phyloP scores from a whole-genome alignment of 2,888 invertebrate species.

The Deroplatys truncata region DNA sequence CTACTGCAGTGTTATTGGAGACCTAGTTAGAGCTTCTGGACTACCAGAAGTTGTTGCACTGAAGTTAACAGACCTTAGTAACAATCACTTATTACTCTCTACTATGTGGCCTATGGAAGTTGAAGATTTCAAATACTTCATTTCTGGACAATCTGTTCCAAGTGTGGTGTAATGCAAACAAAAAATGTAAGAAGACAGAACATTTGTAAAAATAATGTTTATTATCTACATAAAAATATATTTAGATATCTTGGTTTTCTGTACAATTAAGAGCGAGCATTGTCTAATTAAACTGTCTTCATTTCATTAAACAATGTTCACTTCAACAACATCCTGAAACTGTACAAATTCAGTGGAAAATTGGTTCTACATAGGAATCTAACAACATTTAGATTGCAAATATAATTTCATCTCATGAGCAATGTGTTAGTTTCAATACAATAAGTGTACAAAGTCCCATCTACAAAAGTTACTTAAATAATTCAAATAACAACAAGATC shows the following conservation, averaged over 20 bases:
- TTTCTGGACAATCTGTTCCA: conserved; percentile 10
- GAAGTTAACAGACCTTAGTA: conserved; percentile 21
- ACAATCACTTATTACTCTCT: conserved; percentile 10
- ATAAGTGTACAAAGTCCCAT: neutral
- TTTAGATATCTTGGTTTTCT: conserved; percentile 8
- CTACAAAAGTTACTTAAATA: neutral
- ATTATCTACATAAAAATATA: conserved; percentile 20
- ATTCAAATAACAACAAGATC: neutral
- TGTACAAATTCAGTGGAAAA: neutral
- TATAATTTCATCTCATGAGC: conserved; percentile 7
- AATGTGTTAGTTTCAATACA: neutral
- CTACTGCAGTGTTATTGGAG: conserved; percentile 31
- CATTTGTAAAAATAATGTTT: conserved; percentile 15
- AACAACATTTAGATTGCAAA: neutral
- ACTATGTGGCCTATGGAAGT: conserved; percentile 33
- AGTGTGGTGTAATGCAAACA: neutral
- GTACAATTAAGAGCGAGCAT: conserved; percentile 14
- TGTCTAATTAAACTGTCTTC: neutral
- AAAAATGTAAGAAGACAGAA: neutral
- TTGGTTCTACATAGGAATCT: neutral
- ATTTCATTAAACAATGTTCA: neutral
- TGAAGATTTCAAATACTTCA: conserved; percentile 25
- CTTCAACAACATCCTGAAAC: neutral
- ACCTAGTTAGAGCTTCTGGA: conserved; percentile 24
- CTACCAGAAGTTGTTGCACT: conserved; percentile 31